These are phyloP conservation scores for Steatornis caripensis DNA, from an alignment of 2,113 vertebrate species.

Conservation along the genomic window DNA sequence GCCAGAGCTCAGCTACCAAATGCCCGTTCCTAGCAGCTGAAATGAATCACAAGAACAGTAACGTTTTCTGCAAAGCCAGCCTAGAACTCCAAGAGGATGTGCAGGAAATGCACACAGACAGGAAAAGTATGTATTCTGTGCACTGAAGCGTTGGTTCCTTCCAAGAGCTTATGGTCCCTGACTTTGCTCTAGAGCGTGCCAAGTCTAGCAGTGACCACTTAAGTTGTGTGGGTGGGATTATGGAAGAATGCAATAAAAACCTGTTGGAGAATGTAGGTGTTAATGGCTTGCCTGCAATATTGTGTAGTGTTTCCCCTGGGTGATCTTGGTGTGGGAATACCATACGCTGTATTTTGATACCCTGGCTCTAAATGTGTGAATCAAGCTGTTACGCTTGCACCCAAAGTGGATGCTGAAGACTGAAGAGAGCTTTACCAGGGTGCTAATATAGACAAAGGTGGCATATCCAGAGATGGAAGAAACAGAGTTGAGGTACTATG, in stretches of 20 bases:
- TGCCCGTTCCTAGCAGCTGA: constrained; percentile 95
- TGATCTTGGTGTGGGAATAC: neutral
- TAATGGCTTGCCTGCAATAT: neutral
- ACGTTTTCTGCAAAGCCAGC: constrained; percentile 87
- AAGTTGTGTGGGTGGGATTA: neutral
- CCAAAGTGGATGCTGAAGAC: neutral
- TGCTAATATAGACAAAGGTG: neutral
- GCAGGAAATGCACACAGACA: constrained; percentile 82
- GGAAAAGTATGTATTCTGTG: constrained; percentile 75
- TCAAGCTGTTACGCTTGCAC: accelerated
- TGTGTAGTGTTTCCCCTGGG: neutral
- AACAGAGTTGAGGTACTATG: accelerated
- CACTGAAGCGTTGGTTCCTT: accelerated
- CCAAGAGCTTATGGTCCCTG: neutral
- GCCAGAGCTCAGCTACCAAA: constrained; percentile 79
- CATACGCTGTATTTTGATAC: neutral
- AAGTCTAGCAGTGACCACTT: neutral
- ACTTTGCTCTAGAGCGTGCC: neutral
- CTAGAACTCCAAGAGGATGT: constrained; percentile 93
- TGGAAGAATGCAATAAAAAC: neutral
- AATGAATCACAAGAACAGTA: constrained; percentile 87
- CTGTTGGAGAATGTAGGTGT: neutral
- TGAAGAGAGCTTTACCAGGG: neutral
- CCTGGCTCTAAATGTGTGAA: neutral
- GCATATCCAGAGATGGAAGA: neutral